Evolutionary conservation across 2,888 invertebrate species (phyloP), one percentile per base, ranked within the genome.

Genomic region (Meteorus colon): DNA sequence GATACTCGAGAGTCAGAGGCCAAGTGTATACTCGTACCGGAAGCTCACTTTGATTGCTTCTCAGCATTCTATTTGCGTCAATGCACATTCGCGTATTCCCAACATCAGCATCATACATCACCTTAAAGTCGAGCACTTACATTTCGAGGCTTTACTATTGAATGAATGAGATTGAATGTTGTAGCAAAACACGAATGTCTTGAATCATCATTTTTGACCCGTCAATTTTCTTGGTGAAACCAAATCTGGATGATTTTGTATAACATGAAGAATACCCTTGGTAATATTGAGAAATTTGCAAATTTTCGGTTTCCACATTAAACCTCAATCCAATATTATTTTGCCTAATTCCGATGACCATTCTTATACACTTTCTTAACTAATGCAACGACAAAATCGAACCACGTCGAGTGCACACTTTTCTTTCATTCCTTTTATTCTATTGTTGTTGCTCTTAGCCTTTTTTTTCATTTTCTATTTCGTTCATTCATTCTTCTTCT

Each of bases 31-130:
- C 55, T 73, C 55, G 65, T 65, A 73, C 65, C 65, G 65, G 73
- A 73, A 73, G 65, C 65, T 51, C 65, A 51, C 65, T 73, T 34
- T 63, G 65, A 73, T 73, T 73, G 55, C 65, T 73, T 73, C 73
- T 65, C 19, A 34, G 65, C 51, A 73, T 73, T 73, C 62, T 62
- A 62, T 62, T 45, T 65, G 37, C 73, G 63, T 73, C 65, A 51
- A 59, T 51, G 65, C 55, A 29, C 19, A 73, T 51, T 65, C 27
- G 34, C 51, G 55, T 55, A 55, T 55, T 19, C 8, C 19, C 55
- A 55, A 55, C 55, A 19, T 19, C 19, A 24, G 19, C 55, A 55
- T 5, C 8, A 55, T 19, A 24, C n/a, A 55, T 55, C 55, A 24
- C 19, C 10, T 19, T 19, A 8, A 24, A 19, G 19, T 0, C 70